phyloP scores from a whole-genome alignment of 2,888 invertebrate genomes.

The Antitype chi region DNA sequence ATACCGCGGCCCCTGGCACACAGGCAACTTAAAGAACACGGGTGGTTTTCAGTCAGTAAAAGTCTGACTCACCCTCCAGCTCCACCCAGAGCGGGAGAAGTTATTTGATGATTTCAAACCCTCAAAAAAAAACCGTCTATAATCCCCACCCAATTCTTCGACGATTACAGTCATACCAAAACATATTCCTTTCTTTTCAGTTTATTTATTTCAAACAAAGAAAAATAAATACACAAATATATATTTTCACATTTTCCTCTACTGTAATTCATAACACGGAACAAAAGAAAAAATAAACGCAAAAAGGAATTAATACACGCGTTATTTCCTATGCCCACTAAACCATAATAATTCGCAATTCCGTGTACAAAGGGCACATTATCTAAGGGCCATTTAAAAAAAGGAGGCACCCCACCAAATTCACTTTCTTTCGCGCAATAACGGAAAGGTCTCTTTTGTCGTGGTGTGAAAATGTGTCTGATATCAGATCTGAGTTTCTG shows the following conservation, averaged over 20 bases:
- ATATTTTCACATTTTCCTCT: neutral
- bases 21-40: too few species aligned
- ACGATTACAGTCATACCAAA: too few species aligned
- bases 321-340: conserved; percentile 73
- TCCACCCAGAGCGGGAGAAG: too few species aligned
- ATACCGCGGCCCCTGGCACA: too few species aligned
- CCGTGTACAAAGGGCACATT: conserved; percentile 77
- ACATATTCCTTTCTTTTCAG: neutral
- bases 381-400: conserved; percentile 75
- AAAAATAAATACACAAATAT: neutral
- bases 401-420: conserved; percentile 58
- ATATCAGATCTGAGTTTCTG: conserved; percentile 7
- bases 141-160: neutral
- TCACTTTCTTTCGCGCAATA: conserved; percentile 60
- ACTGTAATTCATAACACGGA: conserved; percentile 25
- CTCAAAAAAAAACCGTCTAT: too few species aligned
- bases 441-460: conserved; percentile 42
- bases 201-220: neutral
- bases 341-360: conserved; percentile 82
- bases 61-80: too few species aligned
- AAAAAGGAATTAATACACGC: conserved; percentile 58
- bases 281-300: conserved; percentile 36
- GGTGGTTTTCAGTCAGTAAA: too few species aligned
- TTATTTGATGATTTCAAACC: too few species aligned
- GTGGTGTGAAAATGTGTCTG: conserved; percentile 41